phyloP scores from a whole-genome alignment of 2,888 invertebrate genomes.

The Ceriagrion tenellum region DNA sequence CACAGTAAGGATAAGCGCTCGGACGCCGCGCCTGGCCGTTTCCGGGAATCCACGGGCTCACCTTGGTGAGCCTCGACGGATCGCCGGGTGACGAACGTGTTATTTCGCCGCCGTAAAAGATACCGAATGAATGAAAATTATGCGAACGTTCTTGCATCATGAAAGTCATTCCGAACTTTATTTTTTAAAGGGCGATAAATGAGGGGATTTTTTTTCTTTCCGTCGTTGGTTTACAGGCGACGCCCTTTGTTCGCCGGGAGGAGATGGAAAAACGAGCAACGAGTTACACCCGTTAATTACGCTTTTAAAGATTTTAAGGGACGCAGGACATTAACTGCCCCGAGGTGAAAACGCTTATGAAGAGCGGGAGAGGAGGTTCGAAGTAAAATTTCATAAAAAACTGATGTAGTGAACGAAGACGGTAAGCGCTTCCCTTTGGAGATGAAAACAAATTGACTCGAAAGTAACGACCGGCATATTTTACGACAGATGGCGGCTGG shows the following conservation, averaged over 20 bases:
- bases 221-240: neutral
- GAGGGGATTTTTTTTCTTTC: neutral
- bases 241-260: neutral
- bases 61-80: neutral
- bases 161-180: neutral
- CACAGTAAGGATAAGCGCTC: neutral
- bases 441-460: too few species aligned
- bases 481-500: too few species aligned
- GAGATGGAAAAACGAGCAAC: neutral
- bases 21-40: neutral
- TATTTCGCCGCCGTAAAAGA: conserved; percentile 19
- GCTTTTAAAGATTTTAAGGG: neutral
- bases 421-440: too few species aligned
- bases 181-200: neutral
- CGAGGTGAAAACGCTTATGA: neutral
- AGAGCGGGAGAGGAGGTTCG: neutral
- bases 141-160: conserved; percentile 39
- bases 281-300: neutral
- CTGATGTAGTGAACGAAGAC: too few species aligned
- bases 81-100: neutral
- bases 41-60: conserved; percentile 32
- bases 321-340: neutral
- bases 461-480: too few species aligned
- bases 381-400: neutral
- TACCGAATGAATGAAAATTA: conserved; percentile 24